Evolutionary conservation across 2,797 vertebrate species (phyloP), one percentile per base, ranked within the genome.

Genomic region (Pagetopsis macropterus): DNA sequence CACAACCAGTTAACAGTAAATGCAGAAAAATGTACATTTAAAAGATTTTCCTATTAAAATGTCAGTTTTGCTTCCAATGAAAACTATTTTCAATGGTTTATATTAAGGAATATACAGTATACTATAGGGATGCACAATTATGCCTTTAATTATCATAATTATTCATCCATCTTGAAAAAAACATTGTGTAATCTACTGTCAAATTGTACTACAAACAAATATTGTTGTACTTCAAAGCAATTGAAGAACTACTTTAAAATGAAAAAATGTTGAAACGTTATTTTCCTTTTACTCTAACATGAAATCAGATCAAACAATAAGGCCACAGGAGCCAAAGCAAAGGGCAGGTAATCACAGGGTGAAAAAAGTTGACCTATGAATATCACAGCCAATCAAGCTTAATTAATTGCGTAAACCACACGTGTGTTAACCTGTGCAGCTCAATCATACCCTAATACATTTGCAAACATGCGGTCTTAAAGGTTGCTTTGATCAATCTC

Each of bases 1-100:
- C 15, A 56, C 52, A 63, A 43, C 66, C 48, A 51, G 73, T 64
- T 44, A 65, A 70, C 16, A 70, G 27, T 66, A 62, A 66, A 72
- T 40, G 49, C n/a, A 21, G 13, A 55, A 76, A 41, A 23, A 21
- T 15, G 0, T 16, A n/a, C 4, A 21, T 37, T 37, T 37, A 37
- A 37, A 21, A 57, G 1, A 67, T 54, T 65, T 54, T 21, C 17
- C 6, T 17, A 19, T 45, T 8, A 9, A 66, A 62, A 70, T 57
- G 14, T 70, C 3, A 55, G 1, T 75, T 81, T 48, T 50, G 60
- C 27, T 57, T 61, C n/a, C 56, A 10, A 45, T 4, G 13, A 61
- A 51, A 48, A 19, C 14, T 5, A 51, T 61, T 7, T 33, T 14
- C 21, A 49, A 50, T 60, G 11, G 41, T 60, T 62, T 27, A 41